These are phyloP conservation scores for Nymphicus hollandicus DNA, from an alignment of 2,113 vertebrate species.

Conservation along the genomic window DNA sequence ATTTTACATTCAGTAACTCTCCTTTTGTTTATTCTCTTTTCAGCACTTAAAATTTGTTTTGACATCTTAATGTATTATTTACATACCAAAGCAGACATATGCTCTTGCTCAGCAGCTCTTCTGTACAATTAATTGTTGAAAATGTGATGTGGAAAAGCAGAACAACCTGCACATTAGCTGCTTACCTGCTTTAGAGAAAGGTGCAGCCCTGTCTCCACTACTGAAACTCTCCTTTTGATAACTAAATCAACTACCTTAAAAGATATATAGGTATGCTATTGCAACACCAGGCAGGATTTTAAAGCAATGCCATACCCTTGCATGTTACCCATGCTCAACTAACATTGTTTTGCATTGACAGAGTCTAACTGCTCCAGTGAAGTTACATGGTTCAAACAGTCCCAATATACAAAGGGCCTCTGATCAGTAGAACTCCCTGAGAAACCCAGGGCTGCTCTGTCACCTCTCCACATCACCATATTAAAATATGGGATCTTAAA, in stretches of 20 bases:
- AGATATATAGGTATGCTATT: neutral
- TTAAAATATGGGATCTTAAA: neutral
- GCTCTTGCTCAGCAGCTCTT: neutral
- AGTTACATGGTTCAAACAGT: neutral
- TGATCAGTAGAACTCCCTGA: accelerated
- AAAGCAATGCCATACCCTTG: neutral
- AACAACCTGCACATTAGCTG: neutral
- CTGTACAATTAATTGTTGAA: neutral
- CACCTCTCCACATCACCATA: neutral
- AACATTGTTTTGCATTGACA: neutral
- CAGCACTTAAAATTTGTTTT: neutral
- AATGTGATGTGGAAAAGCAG: neutral
- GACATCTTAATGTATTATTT: neutral
- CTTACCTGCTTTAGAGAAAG: neutral
- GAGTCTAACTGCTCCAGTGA: neutral
- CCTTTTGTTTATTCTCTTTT: neutral
- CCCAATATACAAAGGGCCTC: neutral
- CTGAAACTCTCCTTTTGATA: neutral
- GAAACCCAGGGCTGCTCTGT: neutral
- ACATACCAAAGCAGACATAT: neutral
- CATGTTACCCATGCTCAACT: accelerated
- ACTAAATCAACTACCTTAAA: neutral
- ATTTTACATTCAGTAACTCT: neutral
- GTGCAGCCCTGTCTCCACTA: neutral
- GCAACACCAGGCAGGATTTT: neutral